Conservation (phyloP, 2,113 vertebrate genomes). For the Carassius gibelio region DNA sequence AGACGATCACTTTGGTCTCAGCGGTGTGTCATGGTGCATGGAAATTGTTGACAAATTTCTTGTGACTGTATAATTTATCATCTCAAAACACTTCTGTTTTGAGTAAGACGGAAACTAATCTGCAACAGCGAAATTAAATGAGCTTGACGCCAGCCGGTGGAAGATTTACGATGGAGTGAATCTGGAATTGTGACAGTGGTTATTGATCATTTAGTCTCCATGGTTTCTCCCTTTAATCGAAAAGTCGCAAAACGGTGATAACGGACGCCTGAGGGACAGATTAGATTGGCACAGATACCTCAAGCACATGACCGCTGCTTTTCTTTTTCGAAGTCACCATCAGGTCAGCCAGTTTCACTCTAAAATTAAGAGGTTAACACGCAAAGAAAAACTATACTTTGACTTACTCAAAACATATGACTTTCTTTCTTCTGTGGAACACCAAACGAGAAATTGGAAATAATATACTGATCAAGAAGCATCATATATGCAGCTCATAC, state of each 20-base stretch:
- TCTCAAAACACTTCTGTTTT: conserved; percentile 73
- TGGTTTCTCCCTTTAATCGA: conserved; percentile 67
- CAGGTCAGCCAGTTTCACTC: conserved; percentile 66
- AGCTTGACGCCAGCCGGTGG: conserved; percentile 59
- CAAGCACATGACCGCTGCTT: not conserved
- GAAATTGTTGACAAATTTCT: conserved; percentile 74
- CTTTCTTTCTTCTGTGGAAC: not conserved
- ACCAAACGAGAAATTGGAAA: conserved; percentile 13
- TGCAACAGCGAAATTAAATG: conserved; percentile 70
- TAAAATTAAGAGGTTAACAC: conserved; percentile 68
- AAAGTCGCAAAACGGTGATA: conserved; percentile 58
- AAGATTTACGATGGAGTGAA: conserved; percentile 70
- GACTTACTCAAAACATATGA: not conserved
- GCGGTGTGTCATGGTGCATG: conserved; percentile 1
- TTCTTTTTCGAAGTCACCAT: conserved; percentile 32
- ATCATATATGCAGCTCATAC: not conserved
- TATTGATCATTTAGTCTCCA: conserved; percentile 72
- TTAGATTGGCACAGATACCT: conserved; percentile 40
- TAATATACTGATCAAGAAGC: not conserved
- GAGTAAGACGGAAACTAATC: conserved; percentile 78
- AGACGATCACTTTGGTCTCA: conserved; percentile 1
- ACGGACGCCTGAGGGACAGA: conserved; percentile 57
- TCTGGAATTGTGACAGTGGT: conserved; percentile 60
- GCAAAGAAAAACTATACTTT: conserved; percentile 65
- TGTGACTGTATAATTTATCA: conserved; percentile 76